These are phyloP conservation scores for Chrysochloris asiatica DNA, from an alignment of 2,113 vertebrate species.

Conservation along the genomic window DNA sequence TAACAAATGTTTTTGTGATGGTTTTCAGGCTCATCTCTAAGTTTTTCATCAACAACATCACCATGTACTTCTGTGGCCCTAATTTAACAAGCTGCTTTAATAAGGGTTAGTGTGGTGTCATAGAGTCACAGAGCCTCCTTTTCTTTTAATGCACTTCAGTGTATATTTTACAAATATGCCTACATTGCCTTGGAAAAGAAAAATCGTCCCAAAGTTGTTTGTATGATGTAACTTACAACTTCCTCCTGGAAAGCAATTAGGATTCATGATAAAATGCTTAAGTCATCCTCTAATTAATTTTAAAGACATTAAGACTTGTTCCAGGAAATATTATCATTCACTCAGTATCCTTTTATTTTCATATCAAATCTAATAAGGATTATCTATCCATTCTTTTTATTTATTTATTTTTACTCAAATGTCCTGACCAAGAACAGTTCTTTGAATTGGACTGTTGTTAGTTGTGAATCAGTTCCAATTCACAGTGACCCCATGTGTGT, in stretches of 20 bases:
- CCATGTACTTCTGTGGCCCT: background rate
- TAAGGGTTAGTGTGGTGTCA: background rate
- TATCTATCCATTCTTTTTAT: no score
- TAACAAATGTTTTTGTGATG: background rate
- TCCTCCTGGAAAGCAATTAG: no score
- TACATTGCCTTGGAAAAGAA: background rate
- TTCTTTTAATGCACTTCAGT: background rate
- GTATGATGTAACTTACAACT: background rate
- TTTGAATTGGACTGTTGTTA: no score
- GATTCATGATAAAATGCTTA: no score
- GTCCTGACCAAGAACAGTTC: no score
- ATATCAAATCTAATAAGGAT: no score
- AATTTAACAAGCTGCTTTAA: background rate
- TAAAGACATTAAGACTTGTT: no score
- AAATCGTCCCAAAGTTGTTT: background rate
- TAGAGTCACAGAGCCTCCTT: conserved; percentile 16
- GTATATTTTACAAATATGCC: conserved; percentile 15
- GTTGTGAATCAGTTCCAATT: background rate
- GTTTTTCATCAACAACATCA: conserved; percentile 11
- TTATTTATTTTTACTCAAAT: no score
- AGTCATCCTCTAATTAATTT: no score
- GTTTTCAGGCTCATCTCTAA: conserved; percentile 7
- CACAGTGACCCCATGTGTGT: no score
- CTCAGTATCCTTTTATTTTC: no score
- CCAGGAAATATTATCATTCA: no score